phyloP scores from a whole-genome alignment of 2,888 invertebrate species.

The Capitulum mitella region DNA sequence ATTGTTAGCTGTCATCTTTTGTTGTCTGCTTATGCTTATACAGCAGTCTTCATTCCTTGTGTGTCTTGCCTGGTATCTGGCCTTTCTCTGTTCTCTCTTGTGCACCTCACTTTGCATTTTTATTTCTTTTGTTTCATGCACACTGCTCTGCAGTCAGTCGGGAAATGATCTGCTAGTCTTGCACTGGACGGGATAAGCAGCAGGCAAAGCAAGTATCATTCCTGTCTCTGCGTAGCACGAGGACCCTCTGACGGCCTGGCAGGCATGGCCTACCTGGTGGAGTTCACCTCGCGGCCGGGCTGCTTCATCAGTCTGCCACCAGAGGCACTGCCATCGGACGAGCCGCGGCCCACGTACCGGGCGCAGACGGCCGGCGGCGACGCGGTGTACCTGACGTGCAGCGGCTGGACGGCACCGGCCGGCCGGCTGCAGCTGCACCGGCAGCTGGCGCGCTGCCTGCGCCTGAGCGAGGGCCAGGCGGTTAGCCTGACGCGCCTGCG shows the following conservation, averaged over 20 bases:
- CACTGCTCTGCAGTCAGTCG: too few relatives aligned
- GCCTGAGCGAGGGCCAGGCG: neutral
- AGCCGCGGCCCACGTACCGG: neutral
- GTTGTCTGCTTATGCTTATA: neutral
- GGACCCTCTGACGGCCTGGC: too few relatives aligned
- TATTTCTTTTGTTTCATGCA: too few relatives aligned
- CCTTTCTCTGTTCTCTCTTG: neutral
- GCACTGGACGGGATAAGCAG: too few relatives aligned
- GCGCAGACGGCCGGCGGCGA: neutral
- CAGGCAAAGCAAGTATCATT: too few relatives aligned
- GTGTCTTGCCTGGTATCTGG: neutral
- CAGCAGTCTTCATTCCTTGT: neutral
- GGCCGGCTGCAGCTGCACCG: neutral
- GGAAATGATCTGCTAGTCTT: too few relatives aligned
- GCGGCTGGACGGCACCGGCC: neutral
- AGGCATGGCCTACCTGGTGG: neutral
- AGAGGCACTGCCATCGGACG: neutral
- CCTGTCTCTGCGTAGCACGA: too few relatives aligned
- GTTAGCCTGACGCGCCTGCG: neutral
- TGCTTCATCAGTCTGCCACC: slow-evolving; percentile 11
- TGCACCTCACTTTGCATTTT: too few relatives aligned
- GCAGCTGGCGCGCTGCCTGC: slow-evolving; percentile 3
- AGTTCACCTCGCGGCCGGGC: neutral
- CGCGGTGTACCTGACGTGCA: neutral
- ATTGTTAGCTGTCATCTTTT: neutral